These are phyloP conservation scores for Desmophyllum pertusum DNA, from an alignment of 92 coral and sea anemone species.

Conservation along the genomic window DNA sequence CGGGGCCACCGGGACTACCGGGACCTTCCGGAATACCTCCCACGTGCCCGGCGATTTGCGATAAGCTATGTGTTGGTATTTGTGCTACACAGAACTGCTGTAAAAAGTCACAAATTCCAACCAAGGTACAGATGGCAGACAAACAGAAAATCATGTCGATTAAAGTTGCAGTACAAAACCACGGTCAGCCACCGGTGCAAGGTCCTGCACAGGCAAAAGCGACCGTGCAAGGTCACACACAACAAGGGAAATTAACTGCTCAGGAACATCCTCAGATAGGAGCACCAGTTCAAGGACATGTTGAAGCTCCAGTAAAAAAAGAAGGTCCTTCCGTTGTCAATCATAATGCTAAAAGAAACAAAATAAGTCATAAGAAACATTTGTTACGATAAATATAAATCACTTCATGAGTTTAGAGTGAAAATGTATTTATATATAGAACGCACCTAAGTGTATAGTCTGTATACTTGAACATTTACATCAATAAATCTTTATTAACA, in stretches of 20 bases:
- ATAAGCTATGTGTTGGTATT: conserved; percentile 15
- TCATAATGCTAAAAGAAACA: conserved; percentile 8
- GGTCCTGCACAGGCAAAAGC: background rate
- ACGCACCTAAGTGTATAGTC: no score
- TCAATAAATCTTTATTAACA: no score
- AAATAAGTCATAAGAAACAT: conserved; percentile 9
- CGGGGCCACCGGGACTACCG: conserved; percentile 84
- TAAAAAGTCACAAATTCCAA: conserved; percentile 46
- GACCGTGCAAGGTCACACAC: background rate
- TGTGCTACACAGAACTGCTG: conserved; percentile 22
- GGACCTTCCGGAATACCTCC: conserved; percentile 72
- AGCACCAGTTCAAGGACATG: background rate
- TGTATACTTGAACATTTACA: no score
- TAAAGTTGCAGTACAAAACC: background rate
- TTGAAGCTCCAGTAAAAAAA: conserved; percentile 5
- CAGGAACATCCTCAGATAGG: background rate
- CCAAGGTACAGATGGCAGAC: background rate
- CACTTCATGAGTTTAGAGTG: no score
- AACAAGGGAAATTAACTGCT: background rate
- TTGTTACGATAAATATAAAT: background rate
- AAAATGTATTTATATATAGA: background rate
- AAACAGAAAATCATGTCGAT: conserved; percentile 9
- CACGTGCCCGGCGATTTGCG: conserved; percentile 50
- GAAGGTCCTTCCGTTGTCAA: background rate
- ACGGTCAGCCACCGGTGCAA: background rate